These are phyloP conservation scores for Tineola bisselliella DNA, from an alignment of 2,888 invertebrate genomes.

Conservation along the genomic window DNA sequence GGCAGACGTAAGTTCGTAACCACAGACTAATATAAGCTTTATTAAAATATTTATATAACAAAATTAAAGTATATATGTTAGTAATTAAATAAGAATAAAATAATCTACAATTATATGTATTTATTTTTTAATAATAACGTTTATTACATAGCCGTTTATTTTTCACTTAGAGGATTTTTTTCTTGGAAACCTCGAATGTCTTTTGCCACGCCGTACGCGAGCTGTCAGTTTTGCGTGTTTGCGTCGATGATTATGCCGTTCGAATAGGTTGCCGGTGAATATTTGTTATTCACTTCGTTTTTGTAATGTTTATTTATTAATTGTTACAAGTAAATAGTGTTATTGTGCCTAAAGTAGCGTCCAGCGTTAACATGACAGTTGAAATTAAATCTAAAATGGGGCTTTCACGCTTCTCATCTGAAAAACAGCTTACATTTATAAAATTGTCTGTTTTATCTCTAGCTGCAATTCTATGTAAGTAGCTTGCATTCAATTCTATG, in stretches of 20 bases:
- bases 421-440: slow-evolving; percentile 64
- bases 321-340: neutral
- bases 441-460: slow-evolving; percentile 87
- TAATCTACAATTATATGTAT: too few species aligned
- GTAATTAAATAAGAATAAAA: too few species aligned
- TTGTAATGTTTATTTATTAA: slow-evolving; percentile 9
- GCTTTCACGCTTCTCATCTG: slow-evolving; percentile 52
- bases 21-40: too few species aligned
- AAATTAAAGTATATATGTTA: too few species aligned
- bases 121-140: too few species aligned
- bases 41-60: too few species aligned
- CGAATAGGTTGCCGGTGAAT: slow-evolving; percentile 53
- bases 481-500: slow-evolving; percentile 12
- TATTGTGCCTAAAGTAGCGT: neutral
- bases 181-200: neutral
- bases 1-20: too few species aligned
- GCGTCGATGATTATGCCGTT: neutral
- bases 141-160: too few species aligned
- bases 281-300: slow-evolving; percentile 22
- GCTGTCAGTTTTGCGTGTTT: slow-evolving; percentile 30
- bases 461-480: slow-evolving; percentile 93
- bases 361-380: slow-evolving; percentile 25
- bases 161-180: neutral
- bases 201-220: slow-evolving; percentile 44
- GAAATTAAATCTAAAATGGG: slow-evolving; percentile 45